A percentile compares a stretch with the other conserved stretches of the same genome.
phyloP scores from a whole-genome alignment of 2,113 vertebrate species.

The Rhizomys pruinosus region DNA sequence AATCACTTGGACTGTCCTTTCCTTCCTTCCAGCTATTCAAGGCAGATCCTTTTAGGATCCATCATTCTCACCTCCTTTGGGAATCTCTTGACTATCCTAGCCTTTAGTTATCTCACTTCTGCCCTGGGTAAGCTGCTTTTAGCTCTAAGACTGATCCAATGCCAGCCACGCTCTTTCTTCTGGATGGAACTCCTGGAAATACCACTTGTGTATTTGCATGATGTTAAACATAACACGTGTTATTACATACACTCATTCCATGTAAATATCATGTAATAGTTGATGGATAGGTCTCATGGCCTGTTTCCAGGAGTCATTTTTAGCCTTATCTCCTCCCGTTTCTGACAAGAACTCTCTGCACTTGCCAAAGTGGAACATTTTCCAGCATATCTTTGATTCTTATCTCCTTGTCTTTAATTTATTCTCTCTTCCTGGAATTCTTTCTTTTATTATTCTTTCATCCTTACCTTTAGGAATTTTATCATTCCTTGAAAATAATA shows the following conservation, averaged over 20 bases:
- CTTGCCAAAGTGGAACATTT: constrained; percentile 17
- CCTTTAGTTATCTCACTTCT: background rate
- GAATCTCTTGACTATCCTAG: background rate
- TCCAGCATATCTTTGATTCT: constrained; percentile 21
- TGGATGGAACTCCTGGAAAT: background rate
- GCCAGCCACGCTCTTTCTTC: background rate
- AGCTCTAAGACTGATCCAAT: background rate
- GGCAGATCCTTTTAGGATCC: background rate
- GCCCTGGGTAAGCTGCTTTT: background rate
- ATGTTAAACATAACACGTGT: background rate
- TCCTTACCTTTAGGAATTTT: background rate
- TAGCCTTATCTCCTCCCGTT: background rate
- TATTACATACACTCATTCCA: background rate
- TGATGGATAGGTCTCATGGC: constrained; percentile 1
- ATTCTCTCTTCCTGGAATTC: constrained; percentile 4
- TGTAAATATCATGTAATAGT: background rate
- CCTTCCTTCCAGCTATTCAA: background rate
- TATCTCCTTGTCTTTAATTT: constrained; percentile 19
- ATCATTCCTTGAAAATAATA: too few relatives aligned
- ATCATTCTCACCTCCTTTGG: background rate
- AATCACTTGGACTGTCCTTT: background rate
- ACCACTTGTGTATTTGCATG: background rate
- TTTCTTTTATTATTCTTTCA: background rate
- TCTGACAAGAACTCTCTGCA: background rate
- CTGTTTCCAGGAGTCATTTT: constrained; percentile 14